A percentile compares a stretch with the other conserved stretches of the same genome.
Evolutionary conservation across 2,113 vertebrate species (phyloP).

Genomic region (Rhegmatorhina hoffmannsi): DNA sequence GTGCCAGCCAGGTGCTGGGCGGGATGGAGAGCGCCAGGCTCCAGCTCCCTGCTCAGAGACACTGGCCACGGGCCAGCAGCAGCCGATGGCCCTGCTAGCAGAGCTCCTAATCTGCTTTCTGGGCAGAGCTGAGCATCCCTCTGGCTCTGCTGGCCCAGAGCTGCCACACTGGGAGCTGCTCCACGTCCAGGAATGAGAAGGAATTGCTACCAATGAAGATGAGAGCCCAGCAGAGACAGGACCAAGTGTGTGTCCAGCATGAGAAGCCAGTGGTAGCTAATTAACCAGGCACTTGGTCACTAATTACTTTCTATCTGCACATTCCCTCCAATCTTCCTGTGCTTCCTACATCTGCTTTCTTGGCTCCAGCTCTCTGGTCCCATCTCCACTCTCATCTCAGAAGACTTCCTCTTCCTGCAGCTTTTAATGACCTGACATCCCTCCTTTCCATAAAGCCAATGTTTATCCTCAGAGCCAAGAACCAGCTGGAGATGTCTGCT

Average conservation of each 20-base stretch:
- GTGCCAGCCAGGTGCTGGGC: neutral
- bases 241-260: fast-evolving
- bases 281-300: neutral
- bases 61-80: neutral
- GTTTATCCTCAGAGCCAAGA: neutral
- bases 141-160: neutral
- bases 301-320: neutral
- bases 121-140: neutral
- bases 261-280: neutral
- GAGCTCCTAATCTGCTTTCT: neutral
- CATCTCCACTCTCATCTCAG: neutral
- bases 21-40: neutral
- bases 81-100: neutral
- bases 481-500: conserved; percentile 17
- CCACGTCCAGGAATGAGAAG: neutral
- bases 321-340: fast-evolving
- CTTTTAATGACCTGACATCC: neutral
- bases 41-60: neutral
- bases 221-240: neutral
- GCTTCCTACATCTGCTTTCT: neutral
- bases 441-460: neutral
- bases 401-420: neutral
- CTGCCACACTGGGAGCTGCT: fast-evolving
- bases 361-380: neutral
- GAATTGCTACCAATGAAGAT: fast-evolving